These are phyloP conservation scores for Hylaeus anthracinus DNA, from an alignment of 1,140 invertebrate genomes.

Conservation along the genomic window DNA sequence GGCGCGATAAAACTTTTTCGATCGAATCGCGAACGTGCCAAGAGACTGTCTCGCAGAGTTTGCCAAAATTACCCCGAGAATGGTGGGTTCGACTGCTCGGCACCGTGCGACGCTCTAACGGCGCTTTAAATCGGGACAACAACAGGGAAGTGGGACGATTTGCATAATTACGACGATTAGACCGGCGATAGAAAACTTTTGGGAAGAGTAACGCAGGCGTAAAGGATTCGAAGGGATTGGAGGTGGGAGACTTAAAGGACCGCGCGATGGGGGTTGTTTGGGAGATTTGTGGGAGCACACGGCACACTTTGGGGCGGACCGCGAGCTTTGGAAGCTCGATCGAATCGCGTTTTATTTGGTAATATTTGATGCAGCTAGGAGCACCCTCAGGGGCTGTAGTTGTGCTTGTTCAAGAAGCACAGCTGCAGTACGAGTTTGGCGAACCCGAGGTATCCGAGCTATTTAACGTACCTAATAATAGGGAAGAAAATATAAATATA, in stretches of 20 bases:
- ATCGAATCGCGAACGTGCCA: conserved; percentile 20
- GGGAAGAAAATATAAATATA: too few relatives aligned
- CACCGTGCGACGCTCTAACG: neutral
- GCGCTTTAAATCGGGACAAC: neutral
- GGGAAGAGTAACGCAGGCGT: neutral
- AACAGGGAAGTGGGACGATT: neutral
- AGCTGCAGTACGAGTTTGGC: too few relatives aligned
- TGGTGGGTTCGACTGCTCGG: neutral
- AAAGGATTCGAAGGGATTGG: neutral
- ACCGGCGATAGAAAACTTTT: conserved; percentile 5
- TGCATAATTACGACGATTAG: conserved; percentile 32
- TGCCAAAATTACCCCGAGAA: neutral
- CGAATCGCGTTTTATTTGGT: too few relatives aligned
- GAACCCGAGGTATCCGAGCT: too few relatives aligned
- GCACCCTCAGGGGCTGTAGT: too few relatives aligned
- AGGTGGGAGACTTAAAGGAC: too few relatives aligned
- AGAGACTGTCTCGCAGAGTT: neutral
- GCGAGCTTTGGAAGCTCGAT: too few relatives aligned
- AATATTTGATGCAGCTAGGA: too few relatives aligned
- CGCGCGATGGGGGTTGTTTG: neutral
- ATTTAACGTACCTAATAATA: too few relatives aligned
- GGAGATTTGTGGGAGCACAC: neutral
- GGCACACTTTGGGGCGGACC: neutral
- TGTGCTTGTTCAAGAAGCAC: too few relatives aligned
- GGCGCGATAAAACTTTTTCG: conserved; percentile 25